Evolutionary conservation across 2,888 invertebrate genomes (phyloP).

Genomic region (Lepidonotus clava): DNA sequence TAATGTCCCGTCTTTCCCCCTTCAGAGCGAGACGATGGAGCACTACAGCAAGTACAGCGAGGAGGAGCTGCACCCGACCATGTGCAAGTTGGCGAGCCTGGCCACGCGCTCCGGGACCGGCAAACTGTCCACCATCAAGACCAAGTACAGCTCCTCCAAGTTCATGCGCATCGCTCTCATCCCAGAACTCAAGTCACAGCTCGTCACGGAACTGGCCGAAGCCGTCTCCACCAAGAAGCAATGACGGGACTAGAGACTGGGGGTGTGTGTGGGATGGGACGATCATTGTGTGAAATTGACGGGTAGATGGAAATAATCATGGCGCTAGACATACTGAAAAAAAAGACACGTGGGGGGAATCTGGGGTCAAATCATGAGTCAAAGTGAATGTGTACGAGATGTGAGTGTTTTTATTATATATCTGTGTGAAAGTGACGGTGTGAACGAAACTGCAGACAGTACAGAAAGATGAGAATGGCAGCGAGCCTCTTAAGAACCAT

Average conservation of each 20-base stretch:
- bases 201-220: slow-evolving; percentile 34
- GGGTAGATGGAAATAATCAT: neutral
- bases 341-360: no score
- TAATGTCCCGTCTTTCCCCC: slow-evolving; percentile 55
- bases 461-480: no score
- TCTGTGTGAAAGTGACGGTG: no score
- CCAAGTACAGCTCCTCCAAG: slow-evolving; percentile 81
- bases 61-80: slow-evolving; percentile 86
- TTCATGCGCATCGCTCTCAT: slow-evolving; percentile 71
- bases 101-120: slow-evolving; percentile 86
- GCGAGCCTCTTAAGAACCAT: no score
- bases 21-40: slow-evolving; percentile 86
- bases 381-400: no score
- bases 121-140: slow-evolving; percentile 82
- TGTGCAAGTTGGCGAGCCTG: slow-evolving; percentile 86
- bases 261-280: neutral
- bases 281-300: neutral
- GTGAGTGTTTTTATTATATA: no score
- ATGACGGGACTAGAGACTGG: neutral
- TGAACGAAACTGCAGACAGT: no score
- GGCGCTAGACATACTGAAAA: no score
- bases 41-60: slow-evolving; percentile 89
- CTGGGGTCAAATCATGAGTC: no score
- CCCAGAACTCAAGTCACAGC: slow-evolving; percentile 57
- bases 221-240: neutral